Evolutionary conservation across 2,797 vertebrate genomes (phyloP).

Genomic region (Thamnophis elegans): DNA sequence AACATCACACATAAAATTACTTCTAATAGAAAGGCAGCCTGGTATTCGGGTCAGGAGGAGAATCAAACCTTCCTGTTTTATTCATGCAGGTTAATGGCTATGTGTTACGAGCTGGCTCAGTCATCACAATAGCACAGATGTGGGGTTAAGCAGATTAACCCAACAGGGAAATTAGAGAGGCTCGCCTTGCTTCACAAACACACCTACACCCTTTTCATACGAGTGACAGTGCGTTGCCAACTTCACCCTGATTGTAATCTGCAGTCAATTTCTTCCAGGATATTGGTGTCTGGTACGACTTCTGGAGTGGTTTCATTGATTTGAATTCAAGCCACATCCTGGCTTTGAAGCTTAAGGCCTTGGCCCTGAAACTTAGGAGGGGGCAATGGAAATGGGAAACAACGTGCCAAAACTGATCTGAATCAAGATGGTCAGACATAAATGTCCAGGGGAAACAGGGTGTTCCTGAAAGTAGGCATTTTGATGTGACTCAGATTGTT

Average conservation of each 20-base stretch:
- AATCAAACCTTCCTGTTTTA: slow-evolving; percentile 11
- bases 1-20: not conserved
- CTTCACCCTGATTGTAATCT: not conserved
- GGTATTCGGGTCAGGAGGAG: slow-evolving; percentile 18
- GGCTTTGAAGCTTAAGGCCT: not conserved
- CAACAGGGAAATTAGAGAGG: slow-evolving; percentile 16
- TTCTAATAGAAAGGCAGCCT: not conserved
- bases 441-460: not conserved
- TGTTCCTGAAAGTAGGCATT: not conserved
- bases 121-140: not conserved
- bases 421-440: not conserved
- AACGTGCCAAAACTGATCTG: slow-evolving; percentile 3
- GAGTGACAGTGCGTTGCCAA: slow-evolving; percentile 8
- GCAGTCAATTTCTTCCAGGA: slow-evolving; percentile 36
- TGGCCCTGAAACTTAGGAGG: not conserved
- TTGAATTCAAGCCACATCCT: slow-evolving; percentile 32
- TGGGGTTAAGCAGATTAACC: slow-evolving; percentile 29
- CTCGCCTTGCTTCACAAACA: slow-evolving; percentile 37
- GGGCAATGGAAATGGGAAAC: not conserved
- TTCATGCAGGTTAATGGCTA: not conserved
- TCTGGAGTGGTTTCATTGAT: slow-evolving; percentile 34
- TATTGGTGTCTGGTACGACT: slow-evolving; percentile 28
- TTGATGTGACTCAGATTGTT: not conserved
- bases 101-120: not conserved
- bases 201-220: slow-evolving; percentile 7